A percentile compares a stretch with the other conserved stretches of the same genome.
These are phyloP conservation scores for Callosobruchus maculatus DNA, from an alignment of 2,888 invertebrate genomes.

Conservation along the genomic window DNA sequence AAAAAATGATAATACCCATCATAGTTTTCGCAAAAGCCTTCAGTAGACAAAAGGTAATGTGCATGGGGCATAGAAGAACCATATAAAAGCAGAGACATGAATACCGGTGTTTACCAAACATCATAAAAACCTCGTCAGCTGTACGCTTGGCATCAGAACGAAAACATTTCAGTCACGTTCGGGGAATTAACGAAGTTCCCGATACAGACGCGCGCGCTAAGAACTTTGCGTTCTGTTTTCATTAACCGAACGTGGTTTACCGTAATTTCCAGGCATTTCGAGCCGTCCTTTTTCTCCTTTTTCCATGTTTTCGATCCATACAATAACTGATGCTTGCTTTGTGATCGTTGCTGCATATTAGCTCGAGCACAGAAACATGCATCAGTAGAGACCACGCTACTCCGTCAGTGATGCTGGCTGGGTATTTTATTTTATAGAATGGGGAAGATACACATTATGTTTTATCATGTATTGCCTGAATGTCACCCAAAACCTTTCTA, in stretches of 20 bases:
- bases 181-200: neutral
- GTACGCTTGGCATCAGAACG: neutral
- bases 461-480: too few relatives aligned
- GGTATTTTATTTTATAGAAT: too few relatives aligned
- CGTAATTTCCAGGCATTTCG: neutral
- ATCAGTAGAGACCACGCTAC: too few relatives aligned
- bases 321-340: neutral
- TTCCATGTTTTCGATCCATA: neutral
- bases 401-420: too few relatives aligned
- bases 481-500: too few relatives aligned
- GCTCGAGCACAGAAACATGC: too few relatives aligned
- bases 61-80: too few relatives aligned
- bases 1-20: too few relatives aligned
- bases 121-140: neutral
- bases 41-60: too few relatives aligned
- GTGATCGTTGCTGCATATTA: neutral
- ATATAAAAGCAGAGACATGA: neutral
- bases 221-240: neutral
- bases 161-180: neutral
- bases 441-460: too few relatives aligned
- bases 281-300: neutral
- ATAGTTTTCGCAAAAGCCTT: too few relatives aligned
- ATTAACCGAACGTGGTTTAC: neutral
- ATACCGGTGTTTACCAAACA: neutral
- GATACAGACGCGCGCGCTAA: neutral